Evolutionary conservation across 2,888 invertebrate genomes (phyloP).

Genomic region (Melinaea marsaeus): DNA sequence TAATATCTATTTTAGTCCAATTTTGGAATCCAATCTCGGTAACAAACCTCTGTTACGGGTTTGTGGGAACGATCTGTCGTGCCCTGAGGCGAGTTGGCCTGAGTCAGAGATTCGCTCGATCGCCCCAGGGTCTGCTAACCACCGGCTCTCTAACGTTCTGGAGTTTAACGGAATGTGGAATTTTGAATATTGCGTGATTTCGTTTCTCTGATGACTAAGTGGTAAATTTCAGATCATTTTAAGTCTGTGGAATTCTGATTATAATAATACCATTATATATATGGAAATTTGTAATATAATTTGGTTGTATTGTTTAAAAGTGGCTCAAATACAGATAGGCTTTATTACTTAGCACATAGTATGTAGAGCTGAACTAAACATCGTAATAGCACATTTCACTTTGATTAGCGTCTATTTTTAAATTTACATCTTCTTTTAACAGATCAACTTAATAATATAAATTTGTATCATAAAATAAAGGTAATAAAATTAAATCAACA

Average conservation of each 20-base stretch:
- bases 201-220: not conserved
- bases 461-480: no score
- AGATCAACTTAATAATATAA: no score
- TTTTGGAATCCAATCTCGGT: slow-evolving; percentile 26
- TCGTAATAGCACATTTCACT: slow-evolving; percentile 47
- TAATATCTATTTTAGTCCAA: slow-evolving; percentile 11
- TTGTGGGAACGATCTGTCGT: slow-evolving; percentile 62
- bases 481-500: no score
- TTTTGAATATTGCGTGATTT: not conserved
- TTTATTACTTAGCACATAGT: slow-evolving; percentile 24
- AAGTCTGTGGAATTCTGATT: no score
- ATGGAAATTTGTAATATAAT: no score
- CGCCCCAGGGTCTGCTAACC: slow-evolving; percentile 61
- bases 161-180: slow-evolving; percentile 21
- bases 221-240: not conserved
- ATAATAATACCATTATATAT: no score
- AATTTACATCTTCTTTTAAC: no score
- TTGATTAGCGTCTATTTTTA: slow-evolving; percentile 33
- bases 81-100: slow-evolving; percentile 58
- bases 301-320: no score
- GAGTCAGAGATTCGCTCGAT: slow-evolving; percentile 51
- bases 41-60: slow-evolving; percentile 33
- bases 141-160: slow-evolving; percentile 43
- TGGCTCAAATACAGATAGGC: no score
- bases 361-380: slow-evolving; percentile 31